These are phyloP conservation scores for Pangasius larnaudii DNA, from an alignment of 2,797 vertebrate species.

Conservation along the genomic window DNA sequence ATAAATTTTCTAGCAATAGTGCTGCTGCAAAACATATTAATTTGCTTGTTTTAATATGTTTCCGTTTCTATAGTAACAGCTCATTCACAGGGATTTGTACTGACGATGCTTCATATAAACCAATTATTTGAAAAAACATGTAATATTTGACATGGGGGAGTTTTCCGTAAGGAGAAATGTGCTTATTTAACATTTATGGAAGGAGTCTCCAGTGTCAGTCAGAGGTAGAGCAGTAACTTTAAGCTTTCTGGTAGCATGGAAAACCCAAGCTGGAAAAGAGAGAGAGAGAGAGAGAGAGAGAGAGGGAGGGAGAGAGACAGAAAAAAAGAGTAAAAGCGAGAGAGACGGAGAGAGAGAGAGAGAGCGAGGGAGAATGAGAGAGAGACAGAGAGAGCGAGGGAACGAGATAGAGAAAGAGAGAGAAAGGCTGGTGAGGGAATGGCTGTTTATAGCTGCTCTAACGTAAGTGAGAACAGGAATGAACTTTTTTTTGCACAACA, in stretches of 20 bases:
- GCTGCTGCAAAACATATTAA: background rate
- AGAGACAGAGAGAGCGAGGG: too few species aligned
- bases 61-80: background rate
- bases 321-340: too few species aligned
- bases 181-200: background rate
- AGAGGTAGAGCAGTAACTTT: background rate
- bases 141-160: background rate
- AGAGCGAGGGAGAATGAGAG: too few species aligned
- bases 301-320: too few species aligned
- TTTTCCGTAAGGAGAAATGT: background rate
- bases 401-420: too few species aligned
- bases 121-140: background rate
- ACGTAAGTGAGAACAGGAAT: background rate
- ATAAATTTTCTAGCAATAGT: background rate
- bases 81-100: background rate
- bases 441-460: background rate
- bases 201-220: constrained; percentile 1
- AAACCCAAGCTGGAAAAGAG: background rate
- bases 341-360: too few species aligned
- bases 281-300: too few species aligned
- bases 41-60: too few species aligned
- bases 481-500: background rate
- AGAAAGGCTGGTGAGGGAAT: background rate
- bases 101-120: background rate
- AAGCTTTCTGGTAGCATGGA: too few species aligned